These are phyloP conservation scores for Parazoanthus darwini DNA, from an alignment of 92 coral and sea anemone species.

Conservation along the genomic window DNA sequence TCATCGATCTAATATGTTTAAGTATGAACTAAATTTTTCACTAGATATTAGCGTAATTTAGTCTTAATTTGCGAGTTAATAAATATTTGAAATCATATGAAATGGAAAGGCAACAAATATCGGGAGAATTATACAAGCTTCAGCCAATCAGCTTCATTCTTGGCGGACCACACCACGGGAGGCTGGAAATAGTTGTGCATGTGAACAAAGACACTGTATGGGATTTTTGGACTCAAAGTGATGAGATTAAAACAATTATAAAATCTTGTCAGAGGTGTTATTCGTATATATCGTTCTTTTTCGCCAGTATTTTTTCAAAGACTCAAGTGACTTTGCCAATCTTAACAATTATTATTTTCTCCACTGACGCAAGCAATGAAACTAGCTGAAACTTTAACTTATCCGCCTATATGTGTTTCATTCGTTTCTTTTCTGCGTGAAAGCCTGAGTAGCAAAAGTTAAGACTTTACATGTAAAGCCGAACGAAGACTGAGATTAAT, in stretches of 20 bases:
- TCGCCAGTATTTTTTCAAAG: background rate
- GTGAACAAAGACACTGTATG: background rate
- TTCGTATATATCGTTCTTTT: background rate
- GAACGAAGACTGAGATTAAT: too few species aligned
- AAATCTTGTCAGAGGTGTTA: background rate
- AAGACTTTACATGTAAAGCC: too few species aligned
- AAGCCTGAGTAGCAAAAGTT: too few species aligned
- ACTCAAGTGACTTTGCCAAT: too few species aligned
- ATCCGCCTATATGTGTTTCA: too few species aligned
- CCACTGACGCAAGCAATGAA: too few species aligned
- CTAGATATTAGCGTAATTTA: background rate
- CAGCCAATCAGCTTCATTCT: background rate
- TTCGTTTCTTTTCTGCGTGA: too few species aligned
- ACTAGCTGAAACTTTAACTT: too few species aligned
- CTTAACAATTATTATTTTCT: too few species aligned
- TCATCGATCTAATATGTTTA: background rate
- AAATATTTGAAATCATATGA: background rate
- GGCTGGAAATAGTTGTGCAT: too few species aligned
- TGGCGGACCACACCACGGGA: background rate
- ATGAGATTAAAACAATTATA: background rate
- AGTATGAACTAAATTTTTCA: background rate
- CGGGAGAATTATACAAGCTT: background rate
- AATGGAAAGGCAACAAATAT: background rate
- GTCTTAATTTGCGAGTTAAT: constrained; percentile 15
- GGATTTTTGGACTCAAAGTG: background rate